phyloP scores from a whole-genome alignment of 2,888 invertebrate species.

The Smittia aterrima region DNA sequence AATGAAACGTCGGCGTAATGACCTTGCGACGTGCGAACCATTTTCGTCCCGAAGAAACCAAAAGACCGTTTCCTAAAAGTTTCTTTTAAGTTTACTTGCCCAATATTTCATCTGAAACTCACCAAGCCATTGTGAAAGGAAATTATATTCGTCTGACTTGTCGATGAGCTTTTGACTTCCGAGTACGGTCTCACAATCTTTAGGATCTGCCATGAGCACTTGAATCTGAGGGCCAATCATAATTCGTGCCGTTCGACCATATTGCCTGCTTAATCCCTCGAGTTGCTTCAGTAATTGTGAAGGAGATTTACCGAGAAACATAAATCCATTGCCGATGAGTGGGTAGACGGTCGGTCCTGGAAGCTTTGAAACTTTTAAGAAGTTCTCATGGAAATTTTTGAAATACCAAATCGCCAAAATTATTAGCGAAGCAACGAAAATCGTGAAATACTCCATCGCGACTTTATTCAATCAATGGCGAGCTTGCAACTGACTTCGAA shows the following conservation, averaged over 20 bases:
- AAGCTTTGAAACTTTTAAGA: conserved; percentile 47
- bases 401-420: conserved; percentile 9
- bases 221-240: conserved; percentile 51
- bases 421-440: neutral
- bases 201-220: conserved; percentile 50
- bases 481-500: neutral
- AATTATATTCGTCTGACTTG: conserved; percentile 58
- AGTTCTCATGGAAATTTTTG: conserved; percentile 47
- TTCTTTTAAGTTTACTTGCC: no score
- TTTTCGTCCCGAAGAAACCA: conserved; percentile 55
- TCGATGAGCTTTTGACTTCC: conserved; percentile 52
- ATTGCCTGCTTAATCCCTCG: conserved; percentile 44
- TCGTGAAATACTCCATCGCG: conserved; percentile 13
- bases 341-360: conserved; percentile 54
- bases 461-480: neutral
- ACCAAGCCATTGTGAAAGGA: conserved; percentile 45
- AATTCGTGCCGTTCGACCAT: conserved; percentile 48
- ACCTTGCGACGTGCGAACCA: conserved; percentile 69
- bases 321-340: conserved; percentile 56
- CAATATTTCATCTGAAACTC: no score
- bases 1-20: conserved; percentile 77
- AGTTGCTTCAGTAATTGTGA: conserved; percentile 17
- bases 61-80: conserved; percentile 52
- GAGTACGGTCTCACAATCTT: conserved; percentile 52
- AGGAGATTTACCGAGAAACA: conserved; percentile 55